Evolutionary conservation across 1,140 invertebrate species (phyloP).

Genomic region (Trichogramma pretiosum): DNA sequence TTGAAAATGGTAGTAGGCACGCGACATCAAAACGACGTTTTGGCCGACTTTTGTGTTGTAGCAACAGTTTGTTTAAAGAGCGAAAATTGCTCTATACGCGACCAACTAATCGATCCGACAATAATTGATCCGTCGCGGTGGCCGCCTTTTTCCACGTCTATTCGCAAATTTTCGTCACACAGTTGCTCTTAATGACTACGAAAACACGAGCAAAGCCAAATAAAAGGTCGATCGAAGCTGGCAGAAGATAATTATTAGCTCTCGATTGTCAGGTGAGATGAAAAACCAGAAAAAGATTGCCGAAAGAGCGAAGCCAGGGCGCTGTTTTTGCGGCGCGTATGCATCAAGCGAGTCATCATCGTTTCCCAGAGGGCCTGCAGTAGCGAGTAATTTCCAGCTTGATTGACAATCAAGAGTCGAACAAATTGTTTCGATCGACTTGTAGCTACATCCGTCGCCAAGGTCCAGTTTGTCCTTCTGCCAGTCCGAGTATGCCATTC

Average conservation of each 20-base stretch:
- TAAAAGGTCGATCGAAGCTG: neutral
- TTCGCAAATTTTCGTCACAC: too few species aligned
- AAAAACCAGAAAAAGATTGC: constrained; percentile 9
- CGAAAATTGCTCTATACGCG: too few species aligned
- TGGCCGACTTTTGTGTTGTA: too few species aligned
- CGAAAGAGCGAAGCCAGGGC: neutral
- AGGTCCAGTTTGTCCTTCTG: constrained; percentile 20
- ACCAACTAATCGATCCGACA: too few species aligned
- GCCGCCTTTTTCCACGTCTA: too few species aligned
- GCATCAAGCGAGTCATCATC: neutral
- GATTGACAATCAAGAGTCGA: constrained; percentile 40
- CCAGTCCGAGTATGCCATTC: constrained; percentile 22
- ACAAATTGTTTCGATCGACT: constrained; percentile 44
- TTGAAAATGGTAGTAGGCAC: too few species aligned
- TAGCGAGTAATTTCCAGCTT: constrained; percentile 28
- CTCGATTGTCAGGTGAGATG: neutral
- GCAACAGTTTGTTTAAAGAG: too few species aligned
- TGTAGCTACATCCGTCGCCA: constrained; percentile 28
- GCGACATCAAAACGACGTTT: too few species aligned
- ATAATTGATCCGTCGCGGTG: too few species aligned
- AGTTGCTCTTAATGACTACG: neutral
- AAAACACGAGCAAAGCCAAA: neutral
- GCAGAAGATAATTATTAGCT: neutral
- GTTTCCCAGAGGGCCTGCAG: too few species aligned
- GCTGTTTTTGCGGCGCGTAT: too few species aligned